Base-by-base conservation (phyloP, 2,113 vertebrate species). In the Megaceryle torquata region DNA sequence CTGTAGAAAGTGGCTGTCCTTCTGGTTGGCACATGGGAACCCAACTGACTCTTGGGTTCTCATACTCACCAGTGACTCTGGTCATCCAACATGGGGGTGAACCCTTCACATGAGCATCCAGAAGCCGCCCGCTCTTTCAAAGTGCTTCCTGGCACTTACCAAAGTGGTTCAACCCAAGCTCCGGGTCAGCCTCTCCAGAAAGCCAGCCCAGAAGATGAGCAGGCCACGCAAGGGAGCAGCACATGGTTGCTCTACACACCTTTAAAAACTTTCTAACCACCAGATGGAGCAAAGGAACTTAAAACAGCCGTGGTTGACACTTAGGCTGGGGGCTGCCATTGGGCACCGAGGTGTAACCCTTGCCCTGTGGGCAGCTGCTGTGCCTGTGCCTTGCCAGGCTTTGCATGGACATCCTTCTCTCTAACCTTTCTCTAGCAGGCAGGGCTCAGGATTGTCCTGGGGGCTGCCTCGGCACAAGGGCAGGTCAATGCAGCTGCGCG, bases 201-300 rank as follows among this genome's bases (percentile, higher is more conserved):
- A 11, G 44, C 5, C 1, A 25, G 37, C 44, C 54, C 50, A 21
- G 60, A 13, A 48, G 24, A 18, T 10, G 46, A 37, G 24, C 18
- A 28, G n/a, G 13, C 31, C 48, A 10, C 1, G 1, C 16, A 20
- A 51, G 44, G 56, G 60, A 50, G 54, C 76, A 17, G 21, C 4
- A 0, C 6, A 0, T 3, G 26, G 39, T 25, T 16, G 39, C 29
- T 61, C 57, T 33, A 2, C 17, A 0, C 2, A 14, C n/a, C 74
- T 54, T 82, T 31, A 5, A 64, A 39, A 88, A 7, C 83, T 39
- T 69, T 59, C 64, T 68, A 92, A 48, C 89, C 92, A 92, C 29
- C 95, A 95, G 95, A 92, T 94, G 92, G 92, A 92, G 92, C 92
- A 95, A 67, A 95, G 95, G 75, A 95, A 89, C 88, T 54, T 39